Percentiles rank a stretch among this genome's conserved stretches.
Evolutionary conservation across 2,797 vertebrate genomes (phyloP).

Genomic region (Hemitrygon akajei): DNA sequence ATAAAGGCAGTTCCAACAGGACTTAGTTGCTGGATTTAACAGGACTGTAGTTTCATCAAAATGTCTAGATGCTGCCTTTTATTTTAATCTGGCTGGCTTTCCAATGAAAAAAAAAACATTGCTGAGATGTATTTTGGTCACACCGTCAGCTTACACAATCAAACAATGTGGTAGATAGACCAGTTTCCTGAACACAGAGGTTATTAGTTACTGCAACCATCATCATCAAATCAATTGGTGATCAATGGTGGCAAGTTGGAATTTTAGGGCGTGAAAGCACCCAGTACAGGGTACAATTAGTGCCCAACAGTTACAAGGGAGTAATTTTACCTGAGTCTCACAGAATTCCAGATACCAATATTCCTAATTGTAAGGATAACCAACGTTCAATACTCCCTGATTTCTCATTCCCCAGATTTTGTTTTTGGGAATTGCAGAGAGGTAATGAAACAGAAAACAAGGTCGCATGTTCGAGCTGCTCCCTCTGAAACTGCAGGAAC

Average conservation of each 20-base stretch:
- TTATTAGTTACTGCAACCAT: background rate
- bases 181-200: background rate
- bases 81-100: background rate
- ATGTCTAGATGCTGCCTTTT: background rate
- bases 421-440: too few relatives aligned
- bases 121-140: too few relatives aligned
- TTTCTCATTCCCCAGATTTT: background rate
- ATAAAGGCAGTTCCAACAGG: too few relatives aligned
- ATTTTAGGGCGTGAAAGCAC: background rate
- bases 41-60: background rate
- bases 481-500: background rate
- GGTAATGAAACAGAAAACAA: background rate
- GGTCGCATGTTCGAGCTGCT: background rate
- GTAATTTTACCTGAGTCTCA: background rate
- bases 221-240: background rate
- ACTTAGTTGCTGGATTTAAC: background rate
- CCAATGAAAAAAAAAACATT: background rate
- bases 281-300: background rate
- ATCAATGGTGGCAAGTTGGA: background rate
- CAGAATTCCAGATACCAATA: too few relatives aligned
- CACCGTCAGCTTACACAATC: too few relatives aligned
- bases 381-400: background rate
- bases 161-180: background rate
- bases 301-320: background rate
- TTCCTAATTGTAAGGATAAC: background rate